Base-by-base conservation (phyloP, 2,113 vertebrate genomes). In the Nycticebus coucang region DNA sequence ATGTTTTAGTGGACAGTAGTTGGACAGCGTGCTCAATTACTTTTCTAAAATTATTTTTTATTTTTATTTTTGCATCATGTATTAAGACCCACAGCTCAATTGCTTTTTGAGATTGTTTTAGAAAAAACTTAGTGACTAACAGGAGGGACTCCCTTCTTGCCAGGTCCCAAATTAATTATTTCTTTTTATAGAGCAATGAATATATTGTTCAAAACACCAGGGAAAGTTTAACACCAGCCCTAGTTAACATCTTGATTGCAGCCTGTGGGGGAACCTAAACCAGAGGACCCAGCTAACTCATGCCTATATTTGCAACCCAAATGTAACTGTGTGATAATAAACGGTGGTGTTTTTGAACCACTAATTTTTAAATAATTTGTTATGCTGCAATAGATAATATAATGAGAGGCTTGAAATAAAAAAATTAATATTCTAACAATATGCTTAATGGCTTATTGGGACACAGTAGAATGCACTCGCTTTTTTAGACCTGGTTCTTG, bases 341-440 rank as follows among this genome's bases (percentile, higher is more conserved):
- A 35, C 87, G 21, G 11, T 91, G 21, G 71, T 50, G 37, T 89
- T 94, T 94, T 94, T 82, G 93, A 80, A 17, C 55, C 53, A 69
- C 19, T 74, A 66, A 69, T 21, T 78, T 91, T 79, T 53, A 50
- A 68, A 19, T n/a, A 86, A 69, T 89, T 93, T 69, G 10, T 89
- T 87, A 93, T 78, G 28, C 14, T 59, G 7, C 21, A 86, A 72
- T n/a, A 68, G 24, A 57, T 91, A 80, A 94, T 59, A 50, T 7
- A 81, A 66, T 68, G 19, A 81, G 13, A 83, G 37, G n/a, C n/a
- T 79, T 95, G 68, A 75, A 80, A 26, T 89, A 55, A 62, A 91
- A 57, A 41, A 28, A 87, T 59, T 72, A 62, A 59, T 53, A 66
- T 90, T 93, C 17, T 72, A 50, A 26, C 59, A 50, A 57, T 57